These are phyloP conservation scores for Pseudoips prasinana DNA, from an alignment of 2,888 invertebrate genomes.

Conservation along the genomic window DNA sequence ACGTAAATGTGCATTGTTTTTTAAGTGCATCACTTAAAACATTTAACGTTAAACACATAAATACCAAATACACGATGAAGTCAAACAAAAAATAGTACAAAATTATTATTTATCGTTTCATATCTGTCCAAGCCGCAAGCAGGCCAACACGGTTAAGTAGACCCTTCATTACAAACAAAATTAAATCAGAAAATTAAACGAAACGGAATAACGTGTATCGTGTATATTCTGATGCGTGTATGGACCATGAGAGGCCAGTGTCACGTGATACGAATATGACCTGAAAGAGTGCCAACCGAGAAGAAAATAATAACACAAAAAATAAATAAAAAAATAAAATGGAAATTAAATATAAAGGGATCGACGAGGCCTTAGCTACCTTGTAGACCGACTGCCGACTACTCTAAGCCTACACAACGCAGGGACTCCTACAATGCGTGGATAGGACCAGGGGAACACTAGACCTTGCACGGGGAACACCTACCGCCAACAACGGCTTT, in stretches of 20 bases:
- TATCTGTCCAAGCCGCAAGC: constrained; percentile 61
- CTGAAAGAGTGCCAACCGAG: constrained; percentile 53
- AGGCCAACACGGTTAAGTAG: constrained; percentile 66
- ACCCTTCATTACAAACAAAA: constrained; percentile 50
- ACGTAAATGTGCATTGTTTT: no score
- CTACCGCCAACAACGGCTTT: constrained; percentile 42
- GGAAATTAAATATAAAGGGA: constrained; percentile 43
- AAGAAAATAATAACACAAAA: no score
- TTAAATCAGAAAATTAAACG: constrained; percentile 37
- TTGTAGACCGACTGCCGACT: constrained; percentile 53
- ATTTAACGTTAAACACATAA: background rate
- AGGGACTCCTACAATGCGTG: constrained; percentile 53
- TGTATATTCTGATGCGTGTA: constrained; percentile 71
- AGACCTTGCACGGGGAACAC: constrained; percentile 38
- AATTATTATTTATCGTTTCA: constrained; percentile 38
- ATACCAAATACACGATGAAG: constrained; percentile 36
- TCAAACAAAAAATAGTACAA: constrained; percentile 30
- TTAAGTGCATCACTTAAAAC: no score
- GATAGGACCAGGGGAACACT: constrained; percentile 49
- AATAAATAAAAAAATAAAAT: constrained; percentile 41
- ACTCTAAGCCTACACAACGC: constrained; percentile 68
- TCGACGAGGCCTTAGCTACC: constrained; percentile 61
- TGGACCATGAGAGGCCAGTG: constrained; percentile 52
- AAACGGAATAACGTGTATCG: constrained; percentile 57
- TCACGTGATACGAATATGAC: constrained; percentile 75